phyloP scores from a whole-genome alignment of 2,113 vertebrate genomes.

The Grus americana region DNA sequence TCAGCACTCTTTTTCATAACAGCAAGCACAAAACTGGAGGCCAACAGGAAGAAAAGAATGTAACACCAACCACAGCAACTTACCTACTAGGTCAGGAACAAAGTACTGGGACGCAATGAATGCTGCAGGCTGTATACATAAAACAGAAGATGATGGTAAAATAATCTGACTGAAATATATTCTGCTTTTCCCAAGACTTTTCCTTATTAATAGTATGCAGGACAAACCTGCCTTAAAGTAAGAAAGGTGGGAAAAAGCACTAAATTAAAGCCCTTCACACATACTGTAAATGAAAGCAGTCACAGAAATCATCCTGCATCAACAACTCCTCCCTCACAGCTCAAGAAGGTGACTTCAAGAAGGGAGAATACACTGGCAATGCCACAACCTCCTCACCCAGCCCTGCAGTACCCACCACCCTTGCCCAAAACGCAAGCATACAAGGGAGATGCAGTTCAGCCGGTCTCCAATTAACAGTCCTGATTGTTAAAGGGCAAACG shows the following conservation, averaged over 20 bases:
- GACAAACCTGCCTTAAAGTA: neutral
- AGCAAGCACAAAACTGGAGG: constrained; percentile 10
- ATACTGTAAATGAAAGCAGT: neutral
- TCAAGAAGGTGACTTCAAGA: neutral
- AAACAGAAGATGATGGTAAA: neutral
- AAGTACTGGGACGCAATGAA: neutral
- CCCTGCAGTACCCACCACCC: neutral
- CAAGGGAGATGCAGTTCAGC: neutral
- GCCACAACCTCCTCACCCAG: neutral
- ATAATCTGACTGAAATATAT: neutral
- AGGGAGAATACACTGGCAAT: neutral
- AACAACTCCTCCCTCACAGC: neutral
- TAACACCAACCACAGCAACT: neutral
- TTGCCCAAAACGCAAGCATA: neutral
- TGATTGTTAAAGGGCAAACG: neutral
- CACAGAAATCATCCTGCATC: neutral
- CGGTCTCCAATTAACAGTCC: neutral
- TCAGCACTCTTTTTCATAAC: constrained; percentile 35
- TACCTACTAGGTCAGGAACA: neutral
- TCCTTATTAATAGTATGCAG: neutral
- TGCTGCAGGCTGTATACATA: neutral
- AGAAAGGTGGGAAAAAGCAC: neutral
- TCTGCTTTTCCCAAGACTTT: neutral
- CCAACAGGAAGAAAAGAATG: neutral
- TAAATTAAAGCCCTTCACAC: neutral